Base-by-base conservation (phyloP, 2,797 vertebrate genomes). In the Oreonectes daqikongensis region DNA sequence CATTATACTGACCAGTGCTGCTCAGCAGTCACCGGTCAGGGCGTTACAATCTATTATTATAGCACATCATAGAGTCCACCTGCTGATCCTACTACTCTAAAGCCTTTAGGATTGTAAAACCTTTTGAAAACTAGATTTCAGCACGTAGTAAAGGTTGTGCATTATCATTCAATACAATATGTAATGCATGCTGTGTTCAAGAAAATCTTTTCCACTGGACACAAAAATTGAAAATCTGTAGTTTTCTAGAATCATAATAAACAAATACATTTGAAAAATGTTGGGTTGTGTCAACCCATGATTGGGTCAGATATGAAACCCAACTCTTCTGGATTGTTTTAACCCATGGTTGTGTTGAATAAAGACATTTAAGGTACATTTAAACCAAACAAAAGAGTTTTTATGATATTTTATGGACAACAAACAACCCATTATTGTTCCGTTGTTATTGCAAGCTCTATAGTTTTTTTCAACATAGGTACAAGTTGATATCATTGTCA, bases 31-130 rank as follows among this genome's bases (percentile, higher is more conserved):
- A 38, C 20, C 7, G 24, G 40, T 50, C 65, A 68, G 42, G 15
- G 74, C 42, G 46, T 76, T 50, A 68, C 28, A 50, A 69, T 60
- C 74, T 60, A 68, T 76, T 59, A 76, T 76, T 76, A 76, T 46
- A 60, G 20, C 42, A 76, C 74, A 61, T 76, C 53, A 76, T 14
- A 40, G 15, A 28, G 42, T 61, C 40, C 65, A 69, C 74, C 74
- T 61, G 55, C 74, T 69, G 74, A 61, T 76, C 42, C 28, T 61
- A 38, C 55, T 61, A 52, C 55, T 76, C 66, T 76, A 35, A 59
- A 69, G 65, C 65, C 11, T 17, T 22, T 48, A 50, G 65, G 10
- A 48, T 61, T 76, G 28, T 69, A 76, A 46, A 55, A 20, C 18
- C 42, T 28, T 24, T 50, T n/a, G 40, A 52, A 76, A 76, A 76